phyloP scores from a whole-genome alignment of 1,140 invertebrate genomes.

The Bombus fervidus region DNA sequence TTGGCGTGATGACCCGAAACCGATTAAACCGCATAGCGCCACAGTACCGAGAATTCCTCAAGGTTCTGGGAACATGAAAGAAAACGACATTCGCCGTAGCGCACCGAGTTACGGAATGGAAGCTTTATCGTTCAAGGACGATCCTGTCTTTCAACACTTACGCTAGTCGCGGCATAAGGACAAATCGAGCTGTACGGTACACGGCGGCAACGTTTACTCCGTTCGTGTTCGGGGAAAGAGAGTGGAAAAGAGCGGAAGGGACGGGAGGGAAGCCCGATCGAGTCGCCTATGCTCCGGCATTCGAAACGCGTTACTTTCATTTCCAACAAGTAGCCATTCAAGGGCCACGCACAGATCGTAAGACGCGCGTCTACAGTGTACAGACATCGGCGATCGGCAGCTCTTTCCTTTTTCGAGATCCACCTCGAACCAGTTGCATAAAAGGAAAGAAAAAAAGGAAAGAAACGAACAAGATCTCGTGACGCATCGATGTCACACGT shows the following conservation, averaged over 20 bases:
- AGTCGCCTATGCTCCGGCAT: constrained; percentile 49
- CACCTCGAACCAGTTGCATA: constrained; percentile 25
- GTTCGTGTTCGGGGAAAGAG: constrained; percentile 32
- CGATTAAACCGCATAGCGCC: not conserved
- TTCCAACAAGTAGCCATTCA: constrained; percentile 64
- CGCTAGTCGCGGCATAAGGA: constrained; percentile 58
- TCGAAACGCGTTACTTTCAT: constrained; percentile 69
- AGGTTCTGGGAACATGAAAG: constrained; percentile 14
- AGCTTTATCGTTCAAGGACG: constrained; percentile 73
- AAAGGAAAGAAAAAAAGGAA: not conserved
- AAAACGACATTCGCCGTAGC: constrained; percentile 5
- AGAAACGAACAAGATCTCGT: constrained; percentile 34
- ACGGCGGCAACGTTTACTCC: constrained; percentile 1
- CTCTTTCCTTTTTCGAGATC: constrained; percentile 50
- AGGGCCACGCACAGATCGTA: constrained; percentile 55
- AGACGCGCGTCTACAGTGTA: not conserved
- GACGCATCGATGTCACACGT: constrained; percentile 50
- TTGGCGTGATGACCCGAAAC: not conserved
- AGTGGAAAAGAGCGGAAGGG: constrained; percentile 27
- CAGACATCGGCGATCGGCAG: not conserved
- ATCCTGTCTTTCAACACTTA: constrained; percentile 60
- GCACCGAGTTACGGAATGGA: constrained; percentile 57
- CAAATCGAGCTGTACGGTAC: constrained; percentile 53
- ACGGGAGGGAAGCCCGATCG: constrained; percentile 33
- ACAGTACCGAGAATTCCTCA: not conserved